Conservation (phyloP, 2,888 invertebrate genomes). For the Oligia strigilis region DNA sequence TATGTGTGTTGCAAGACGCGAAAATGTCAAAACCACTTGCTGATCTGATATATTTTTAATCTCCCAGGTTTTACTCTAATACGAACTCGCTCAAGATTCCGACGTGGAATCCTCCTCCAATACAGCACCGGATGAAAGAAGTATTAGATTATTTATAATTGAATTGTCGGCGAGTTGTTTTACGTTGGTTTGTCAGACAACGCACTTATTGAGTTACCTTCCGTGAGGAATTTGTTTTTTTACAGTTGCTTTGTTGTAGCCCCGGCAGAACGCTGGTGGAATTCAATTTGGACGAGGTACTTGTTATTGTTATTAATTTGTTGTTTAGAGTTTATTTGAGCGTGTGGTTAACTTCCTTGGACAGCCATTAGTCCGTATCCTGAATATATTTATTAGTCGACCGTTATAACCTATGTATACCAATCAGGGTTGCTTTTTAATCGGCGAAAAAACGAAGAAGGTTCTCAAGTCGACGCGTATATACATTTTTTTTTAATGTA, state of each 20-base stretch:
- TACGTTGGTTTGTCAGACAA: constrained; percentile 63
- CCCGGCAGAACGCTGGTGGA: constrained; percentile 26
- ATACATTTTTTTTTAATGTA: too few relatives aligned
- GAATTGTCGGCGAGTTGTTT: constrained; percentile 64
- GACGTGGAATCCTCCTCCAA: constrained; percentile 33
- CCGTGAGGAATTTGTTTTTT: constrained; percentile 58
- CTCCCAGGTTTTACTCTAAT: constrained; percentile 8
- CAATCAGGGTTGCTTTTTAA: not conserved
- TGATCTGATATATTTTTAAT: constrained; percentile 25
- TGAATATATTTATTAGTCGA: not conserved
- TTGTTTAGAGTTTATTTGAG: not conserved
- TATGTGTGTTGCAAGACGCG: not conserved
- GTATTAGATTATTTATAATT: constrained; percentile 72
- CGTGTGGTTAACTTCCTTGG: not conserved
- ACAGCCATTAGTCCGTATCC: not conserved
- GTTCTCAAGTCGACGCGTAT: too few relatives aligned
- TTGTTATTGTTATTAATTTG: constrained; percentile 15
- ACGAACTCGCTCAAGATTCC: constrained; percentile 6
- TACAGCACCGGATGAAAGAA: constrained; percentile 57
- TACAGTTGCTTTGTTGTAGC: constrained; percentile 35
- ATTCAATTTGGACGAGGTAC: constrained; percentile 38
- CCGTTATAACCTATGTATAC: not conserved
- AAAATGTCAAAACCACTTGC: constrained; percentile 10
- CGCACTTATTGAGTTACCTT: constrained; percentile 64
- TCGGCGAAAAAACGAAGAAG: too few relatives aligned